Base-by-base conservation (phyloP, 1,140 invertebrate genomes). In the Philopotamus ludificatus region DNA sequence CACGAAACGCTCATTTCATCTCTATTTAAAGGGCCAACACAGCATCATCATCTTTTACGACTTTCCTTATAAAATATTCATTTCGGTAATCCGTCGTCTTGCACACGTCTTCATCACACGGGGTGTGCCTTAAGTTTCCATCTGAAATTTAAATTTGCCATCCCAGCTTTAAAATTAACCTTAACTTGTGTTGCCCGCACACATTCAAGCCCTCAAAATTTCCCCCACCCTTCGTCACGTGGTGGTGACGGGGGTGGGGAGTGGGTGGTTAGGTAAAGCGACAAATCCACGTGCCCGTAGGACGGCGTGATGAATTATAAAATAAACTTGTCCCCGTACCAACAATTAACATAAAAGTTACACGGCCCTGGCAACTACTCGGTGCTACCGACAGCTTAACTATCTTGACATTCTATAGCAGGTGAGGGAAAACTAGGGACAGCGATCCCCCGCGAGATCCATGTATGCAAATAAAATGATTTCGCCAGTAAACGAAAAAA, bases 341-440 rank as follows among this genome's bases (percentile, higher is more conserved):
- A 54, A 67, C 67, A 69, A 69, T 69, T 69, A 69, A 65, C 63
- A 65, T 69, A 69, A 69, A 69, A 69, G 67, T 62, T 69, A 65
- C 42, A 51, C 61, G 12, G 44, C 25, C 12, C 47, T 23, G 51
- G 42, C 49, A 67, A 67, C 66, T 61, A 65, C 62, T 49, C 65
- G 62, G 42, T 59, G 55, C 57, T 22, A 45, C 16, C 57, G 34
- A 45, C 28, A 47, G 66, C 50, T 67, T 67, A 67, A 63, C 66
- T 62, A 63, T 66, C 65, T 62, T 55, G 54, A 47, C 44, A 63
- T 26, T 42, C 21, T 22, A 53, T 50, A 26, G 28, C 28, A n/a
- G n/a, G n/a, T n/a, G n/a, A n/a, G n/a, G n/a, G n/a, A n/a, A n/a
- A n/a, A n/a, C n/a, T n/a, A n/a, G n/a, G n/a, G n/a, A n/a, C n/a